Evolutionary conservation across 2,113 vertebrate genomes (phyloP).

Genomic region (Sylvilagus bachmani): DNA sequence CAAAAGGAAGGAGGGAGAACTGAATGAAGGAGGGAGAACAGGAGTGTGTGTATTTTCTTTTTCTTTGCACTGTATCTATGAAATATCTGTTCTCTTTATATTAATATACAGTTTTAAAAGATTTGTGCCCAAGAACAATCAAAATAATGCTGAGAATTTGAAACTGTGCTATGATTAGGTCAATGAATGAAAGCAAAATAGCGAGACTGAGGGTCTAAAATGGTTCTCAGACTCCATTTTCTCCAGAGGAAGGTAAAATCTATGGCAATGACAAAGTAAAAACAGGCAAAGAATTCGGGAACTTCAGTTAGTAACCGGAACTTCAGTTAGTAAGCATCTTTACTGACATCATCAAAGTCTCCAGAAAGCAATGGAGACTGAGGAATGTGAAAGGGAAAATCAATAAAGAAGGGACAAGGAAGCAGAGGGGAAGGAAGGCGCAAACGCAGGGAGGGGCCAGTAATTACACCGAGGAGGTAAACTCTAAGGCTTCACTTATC

Average conservation of each 20-base stretch:
- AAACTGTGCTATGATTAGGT: background rate
- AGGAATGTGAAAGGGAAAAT: background rate
- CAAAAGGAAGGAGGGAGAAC: no score
- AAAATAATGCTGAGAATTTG: background rate
- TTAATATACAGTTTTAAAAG: background rate
- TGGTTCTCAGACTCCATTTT: background rate
- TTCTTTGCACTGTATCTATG: no score
- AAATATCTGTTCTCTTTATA: no score
- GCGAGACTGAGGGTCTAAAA: background rate
- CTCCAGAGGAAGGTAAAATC: background rate
- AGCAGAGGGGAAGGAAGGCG: background rate
- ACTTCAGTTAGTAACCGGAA: no score
- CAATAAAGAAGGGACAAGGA: background rate
- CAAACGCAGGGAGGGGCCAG: background rate
- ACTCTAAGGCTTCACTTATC: background rate
- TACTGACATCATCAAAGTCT: background rate
- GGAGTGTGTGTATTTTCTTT: no score
- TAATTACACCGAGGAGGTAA: background rate
- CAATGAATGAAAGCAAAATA: background rate
- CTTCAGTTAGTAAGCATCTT: no score
- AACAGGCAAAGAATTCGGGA: background rate
- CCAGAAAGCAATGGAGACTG: background rate
- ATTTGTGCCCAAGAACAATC: background rate
- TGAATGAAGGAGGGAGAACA: no score
- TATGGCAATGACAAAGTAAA: rapidly evolving